phyloP scores from a whole-genome alignment of 2,888 invertebrate genomes.

The Allophyes oxyacanthae region DNA sequence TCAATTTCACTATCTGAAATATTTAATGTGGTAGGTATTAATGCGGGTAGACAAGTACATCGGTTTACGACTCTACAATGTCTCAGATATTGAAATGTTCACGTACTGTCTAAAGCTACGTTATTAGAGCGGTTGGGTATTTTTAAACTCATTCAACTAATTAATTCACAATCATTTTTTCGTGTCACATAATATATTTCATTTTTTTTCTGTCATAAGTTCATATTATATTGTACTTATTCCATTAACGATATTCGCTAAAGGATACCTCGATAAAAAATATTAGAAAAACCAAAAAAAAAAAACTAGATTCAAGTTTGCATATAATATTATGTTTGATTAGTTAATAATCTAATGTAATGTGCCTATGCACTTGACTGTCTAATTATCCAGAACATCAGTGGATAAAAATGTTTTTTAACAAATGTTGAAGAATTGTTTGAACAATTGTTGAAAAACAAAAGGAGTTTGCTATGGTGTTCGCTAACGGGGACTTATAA shows the following conservation, averaged over 20 bases:
- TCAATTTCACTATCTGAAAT: conserved; percentile 69
- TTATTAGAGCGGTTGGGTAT: conserved; percentile 82
- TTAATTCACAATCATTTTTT: conserved; percentile 75
- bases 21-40: conserved; percentile 47
- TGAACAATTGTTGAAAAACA: conserved; percentile 63
- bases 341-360: conserved; percentile 83
- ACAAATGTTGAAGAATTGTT: conserved; percentile 57
- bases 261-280: conserved; percentile 80
- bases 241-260: conserved; percentile 87
- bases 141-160: conserved; percentile 78
- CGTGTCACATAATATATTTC: conserved; percentile 76
- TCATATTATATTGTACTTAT: conserved; percentile 88
- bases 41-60: conserved; percentile 47
- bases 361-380: conserved; percentile 84
- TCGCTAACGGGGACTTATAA: conserved; percentile 64
- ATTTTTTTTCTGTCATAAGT: conserved; percentile 81
- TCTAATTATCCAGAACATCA: conserved; percentile 72
- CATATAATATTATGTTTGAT: conserved; percentile 87
- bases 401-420: conserved; percentile 69
- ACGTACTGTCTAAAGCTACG: conserved; percentile 68
- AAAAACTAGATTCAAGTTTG: conserved; percentile 78
- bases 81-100: conserved; percentile 65
- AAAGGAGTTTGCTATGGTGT: conserved; percentile 67
- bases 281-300: conserved; percentile 78
- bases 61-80: conserved; percentile 47